Conservation (phyloP, 2,888 invertebrate species). For the Pemphredon lugubris region DNA sequence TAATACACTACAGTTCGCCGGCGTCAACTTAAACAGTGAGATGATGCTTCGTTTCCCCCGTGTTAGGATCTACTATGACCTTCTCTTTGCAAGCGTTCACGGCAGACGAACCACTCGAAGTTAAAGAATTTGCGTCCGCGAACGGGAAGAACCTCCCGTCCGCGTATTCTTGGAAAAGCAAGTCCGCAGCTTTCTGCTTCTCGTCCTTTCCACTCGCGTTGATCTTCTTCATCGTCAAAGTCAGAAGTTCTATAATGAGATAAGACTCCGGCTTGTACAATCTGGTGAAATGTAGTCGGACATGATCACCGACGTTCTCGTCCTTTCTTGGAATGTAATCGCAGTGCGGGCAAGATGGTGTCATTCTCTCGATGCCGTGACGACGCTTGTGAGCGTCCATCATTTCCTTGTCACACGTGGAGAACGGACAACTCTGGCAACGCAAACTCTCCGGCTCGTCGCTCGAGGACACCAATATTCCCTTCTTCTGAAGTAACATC, state of each 20-base stretch:
- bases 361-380: conserved; percentile 76
- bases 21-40: conserved; percentile 21
- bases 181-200: conserved; percentile 60
- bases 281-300: conserved; percentile 75
- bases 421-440: conserved; percentile 74
- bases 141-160: conserved; percentile 73
- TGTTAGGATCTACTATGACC: conserved; percentile 76
- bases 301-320: conserved; percentile 74
- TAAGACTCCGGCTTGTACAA: conserved; percentile 77
- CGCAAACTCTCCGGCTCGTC: conserved; percentile 64
- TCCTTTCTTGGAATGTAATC: conserved; percentile 77
- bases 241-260: conserved; percentile 73
- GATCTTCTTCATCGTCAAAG: conserved; percentile 68
- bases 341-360: conserved; percentile 76
- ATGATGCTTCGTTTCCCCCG: conserved; percentile 74
- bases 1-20: neutral
- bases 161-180: conserved; percentile 72
- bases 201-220: conserved; percentile 57
- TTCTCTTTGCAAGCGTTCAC: conserved; percentile 68
- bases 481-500: conserved; percentile 71
- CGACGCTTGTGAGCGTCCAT: conserved; percentile 75
- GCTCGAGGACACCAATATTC: conserved; percentile 33
- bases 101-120: conserved; percentile 42
- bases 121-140: conserved; percentile 50
- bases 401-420: conserved; percentile 70